Evolutionary conservation across 2,113 vertebrate genomes (phyloP), one percentile per base, ranked within the genome.

Genomic region (Microtus oregoni): DNA sequence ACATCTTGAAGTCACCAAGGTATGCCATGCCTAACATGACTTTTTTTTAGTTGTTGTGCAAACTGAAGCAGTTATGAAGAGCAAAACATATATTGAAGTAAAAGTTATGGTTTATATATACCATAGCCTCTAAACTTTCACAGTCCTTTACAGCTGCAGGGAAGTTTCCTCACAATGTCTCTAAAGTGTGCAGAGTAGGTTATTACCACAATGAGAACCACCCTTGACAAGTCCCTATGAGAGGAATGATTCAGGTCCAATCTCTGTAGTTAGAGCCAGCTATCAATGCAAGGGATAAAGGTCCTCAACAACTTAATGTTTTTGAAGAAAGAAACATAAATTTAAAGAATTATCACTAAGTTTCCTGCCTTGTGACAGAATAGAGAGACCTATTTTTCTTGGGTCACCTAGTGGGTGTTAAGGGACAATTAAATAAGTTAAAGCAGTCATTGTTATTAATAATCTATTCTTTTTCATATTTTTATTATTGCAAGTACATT

Each of bases 201-300:
- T 50, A 22, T 35, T 87, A 32, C 0, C 85, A 22, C 32, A 44
- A 28, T 30, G 50, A 38, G 10, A 58, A 24, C 8, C 86, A 81
- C 9, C 3, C 32, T 55, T 2, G 0, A 28, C 22, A 3, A 30
- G 24, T 28, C n/a, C 10, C 22, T 22, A n/a, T 5, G 8, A 58
- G 50, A 58, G 26, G 8, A 17, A 8, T 14, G 41, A 10, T 38
- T 58, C 14, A 38, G 17, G 7, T 41, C 20, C 68, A 58, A 15
- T 61, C 52, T n/a, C 70, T 14, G 20, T 28, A n/a, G 2, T 5
- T 6, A 47, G 28, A 86, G 28, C 4, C 5, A 22, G n/a, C 24
- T 89, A 50, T 20, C 52, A 89, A 44, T 32, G 32, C 14, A 73
- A 55, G 50, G 35, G 7, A 35, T 12, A 52, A 26, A 70, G 11